These are phyloP conservation scores for Morone chrysops DNA, from an alignment of 2,113 vertebrate genomes.

Conservation along the genomic window DNA sequence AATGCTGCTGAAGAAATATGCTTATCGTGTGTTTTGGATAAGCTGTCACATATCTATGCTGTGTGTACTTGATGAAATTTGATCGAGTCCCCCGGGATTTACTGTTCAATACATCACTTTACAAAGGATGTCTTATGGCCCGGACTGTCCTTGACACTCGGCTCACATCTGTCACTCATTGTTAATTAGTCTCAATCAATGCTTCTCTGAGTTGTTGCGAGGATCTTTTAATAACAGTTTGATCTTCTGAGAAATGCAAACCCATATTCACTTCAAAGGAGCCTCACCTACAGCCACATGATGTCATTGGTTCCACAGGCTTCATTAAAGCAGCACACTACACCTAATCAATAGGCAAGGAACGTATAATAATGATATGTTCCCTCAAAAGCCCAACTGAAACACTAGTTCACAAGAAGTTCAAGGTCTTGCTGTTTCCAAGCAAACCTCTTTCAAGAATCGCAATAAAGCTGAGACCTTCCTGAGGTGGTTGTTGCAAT, in stretches of 20 bases:
- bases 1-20: background rate
- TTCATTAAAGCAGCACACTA: constrained; percentile 51
- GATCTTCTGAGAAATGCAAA: constrained; percentile 40
- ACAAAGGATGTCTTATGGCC: constrained; percentile 30
- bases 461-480: background rate
- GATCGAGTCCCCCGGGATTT: constrained; percentile 11
- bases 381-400: constrained; percentile 22
- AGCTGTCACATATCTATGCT: background rate
- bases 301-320: constrained; percentile 9
- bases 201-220: background rate
- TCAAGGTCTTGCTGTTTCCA: constrained; percentile 53
- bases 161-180: constrained; percentile 51
- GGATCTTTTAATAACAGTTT: constrained; percentile 35
- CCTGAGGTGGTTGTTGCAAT: no score
- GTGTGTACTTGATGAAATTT: constrained; percentile 11
- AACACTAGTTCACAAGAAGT: constrained; percentile 45
- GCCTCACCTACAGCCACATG: constrained; percentile 29
- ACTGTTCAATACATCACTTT: constrained; percentile 25
- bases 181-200: constrained; percentile 39
- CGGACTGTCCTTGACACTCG: constrained; percentile 38
- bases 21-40: constrained; percentile 9
- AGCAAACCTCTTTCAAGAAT: background rate
- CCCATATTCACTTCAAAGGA: constrained; percentile 55
- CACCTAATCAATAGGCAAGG: constrained; percentile 58
- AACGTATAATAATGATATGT: constrained; percentile 7